phyloP scores from a whole-genome alignment of 2,113 vertebrate genomes.

The Heliornis fulica region DNA sequence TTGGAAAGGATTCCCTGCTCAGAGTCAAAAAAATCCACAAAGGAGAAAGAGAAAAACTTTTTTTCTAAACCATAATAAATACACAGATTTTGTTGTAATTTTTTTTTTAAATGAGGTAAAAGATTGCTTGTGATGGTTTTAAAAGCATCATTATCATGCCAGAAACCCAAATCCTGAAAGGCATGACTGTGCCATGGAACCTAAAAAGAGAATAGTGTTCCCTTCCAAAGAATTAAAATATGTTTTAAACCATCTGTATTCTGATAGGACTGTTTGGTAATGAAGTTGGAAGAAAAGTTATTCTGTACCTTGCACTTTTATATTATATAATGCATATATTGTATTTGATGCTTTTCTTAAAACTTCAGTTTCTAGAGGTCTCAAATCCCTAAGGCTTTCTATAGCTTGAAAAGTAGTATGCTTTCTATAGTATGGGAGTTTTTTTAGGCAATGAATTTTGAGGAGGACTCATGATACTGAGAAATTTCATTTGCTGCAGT shows the following conservation, averaged over 20 bases:
- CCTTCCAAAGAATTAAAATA: neutral
- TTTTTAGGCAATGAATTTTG: neutral
- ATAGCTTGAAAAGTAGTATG: neutral
- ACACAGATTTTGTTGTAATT: neutral
- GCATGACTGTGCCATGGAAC: neutral
- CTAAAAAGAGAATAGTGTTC: neutral
- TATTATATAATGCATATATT: neutral
- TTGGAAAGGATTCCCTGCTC: neutral
- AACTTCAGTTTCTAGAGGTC: neutral
- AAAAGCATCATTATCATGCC: neutral
- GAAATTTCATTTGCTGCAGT: neutral
- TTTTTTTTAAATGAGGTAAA: neutral
- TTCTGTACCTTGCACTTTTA: neutral
- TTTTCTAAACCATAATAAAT: neutral
- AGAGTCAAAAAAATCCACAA: neutral
- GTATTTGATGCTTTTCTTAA: neutral
- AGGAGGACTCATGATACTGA: neutral
- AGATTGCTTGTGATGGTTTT: neutral
- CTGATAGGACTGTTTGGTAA: neutral
- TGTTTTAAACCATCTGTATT: neutral
- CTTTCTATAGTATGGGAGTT: neutral
- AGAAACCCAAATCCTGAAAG: neutral
- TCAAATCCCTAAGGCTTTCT: neutral
- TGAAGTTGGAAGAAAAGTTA: neutral
- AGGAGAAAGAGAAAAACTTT: neutral